These are phyloP conservation scores for Chaetophractus vellerosus DNA, from an alignment of 2,797 vertebrate genomes.

Conservation along the genomic window DNA sequence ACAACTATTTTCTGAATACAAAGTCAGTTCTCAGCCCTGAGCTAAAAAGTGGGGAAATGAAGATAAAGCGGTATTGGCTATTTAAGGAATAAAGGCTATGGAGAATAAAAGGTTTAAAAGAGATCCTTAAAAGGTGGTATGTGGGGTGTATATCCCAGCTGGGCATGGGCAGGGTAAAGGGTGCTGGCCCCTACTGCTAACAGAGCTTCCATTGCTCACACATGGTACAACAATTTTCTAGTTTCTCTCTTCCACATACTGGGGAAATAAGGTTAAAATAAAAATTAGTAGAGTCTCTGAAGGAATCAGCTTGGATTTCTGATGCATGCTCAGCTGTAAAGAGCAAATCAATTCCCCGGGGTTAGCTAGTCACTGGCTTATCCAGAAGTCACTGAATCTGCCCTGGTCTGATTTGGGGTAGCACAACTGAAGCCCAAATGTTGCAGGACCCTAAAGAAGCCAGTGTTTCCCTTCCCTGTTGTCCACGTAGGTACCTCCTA, in stretches of 20 bases:
- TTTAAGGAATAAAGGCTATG: not conserved
- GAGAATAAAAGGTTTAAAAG: too few species aligned
- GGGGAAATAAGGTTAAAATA: too few species aligned
- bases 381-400: not conserved
- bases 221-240: not conserved
- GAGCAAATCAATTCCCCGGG: not conserved
- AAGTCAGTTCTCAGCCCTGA: not conserved
- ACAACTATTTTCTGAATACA: not conserved
- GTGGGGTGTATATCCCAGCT: too few species aligned
- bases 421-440: not conserved
- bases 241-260: not conserved
- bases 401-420: too few species aligned
- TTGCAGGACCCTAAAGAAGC: too few species aligned
- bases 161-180: rapidly evolving
- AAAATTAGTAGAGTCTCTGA: not conserved
- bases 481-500: rapidly evolving
- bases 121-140: rapidly evolving
- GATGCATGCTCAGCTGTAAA: too few species aligned
- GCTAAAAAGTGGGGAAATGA: too few species aligned
- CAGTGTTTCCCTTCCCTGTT: rapidly evolving
- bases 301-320: not conserved
- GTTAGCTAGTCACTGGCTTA: not conserved
- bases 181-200: rapidly evolving
- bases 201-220: rapidly evolving
- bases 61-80: too few species aligned